A percentile compares a stretch with the other conserved stretches of the same genome.
phyloP scores from a whole-genome alignment of 37 sponge, comb jelly and placozoan species.

The Cladorhizidae sp. region DNA sequence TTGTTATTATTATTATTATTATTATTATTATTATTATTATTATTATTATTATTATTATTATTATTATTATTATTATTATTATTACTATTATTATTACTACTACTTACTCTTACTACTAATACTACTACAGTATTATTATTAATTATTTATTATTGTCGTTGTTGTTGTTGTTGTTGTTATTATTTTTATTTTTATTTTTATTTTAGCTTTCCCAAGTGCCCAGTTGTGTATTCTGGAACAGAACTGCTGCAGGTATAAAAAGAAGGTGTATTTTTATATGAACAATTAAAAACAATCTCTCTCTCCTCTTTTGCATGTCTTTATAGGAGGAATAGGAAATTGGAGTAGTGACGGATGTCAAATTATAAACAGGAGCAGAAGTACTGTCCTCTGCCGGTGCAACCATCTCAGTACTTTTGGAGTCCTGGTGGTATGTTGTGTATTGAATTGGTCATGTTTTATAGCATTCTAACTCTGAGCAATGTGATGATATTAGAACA shows the following conservation, averaged over 20 bases:
- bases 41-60: no score
- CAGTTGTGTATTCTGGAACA: conserved; percentile 21
- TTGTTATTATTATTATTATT: no score
- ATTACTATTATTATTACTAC: not conserved
- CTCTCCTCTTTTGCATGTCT: not conserved
- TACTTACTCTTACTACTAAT: not conserved
- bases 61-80: no score
- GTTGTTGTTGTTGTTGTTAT: no score
- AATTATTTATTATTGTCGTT: no score
- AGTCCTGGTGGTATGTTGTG: conserved; percentile 32
- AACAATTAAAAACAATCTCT: not conserved
- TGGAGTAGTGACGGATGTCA: conserved; percentile 20
- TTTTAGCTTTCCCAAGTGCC: conserved; percentile 3
- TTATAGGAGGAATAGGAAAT: conserved; percentile 17
- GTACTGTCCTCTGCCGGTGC: conserved; percentile 15
- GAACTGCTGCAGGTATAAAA: conserved; percentile 18
- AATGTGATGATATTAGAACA: conserved; percentile 13
- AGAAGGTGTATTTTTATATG: not conserved
- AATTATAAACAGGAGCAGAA: not conserved
- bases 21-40: no score
- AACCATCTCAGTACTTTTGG: conserved; percentile 45
- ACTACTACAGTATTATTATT: no score
- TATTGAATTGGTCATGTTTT: no score
- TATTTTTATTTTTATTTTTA: no score
- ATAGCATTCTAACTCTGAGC: no score